Evolutionary conservation across 2,888 invertebrate species (phyloP), one percentile per base, ranked within the genome.

Genomic region (Lasioglossum villosulum): DNA sequence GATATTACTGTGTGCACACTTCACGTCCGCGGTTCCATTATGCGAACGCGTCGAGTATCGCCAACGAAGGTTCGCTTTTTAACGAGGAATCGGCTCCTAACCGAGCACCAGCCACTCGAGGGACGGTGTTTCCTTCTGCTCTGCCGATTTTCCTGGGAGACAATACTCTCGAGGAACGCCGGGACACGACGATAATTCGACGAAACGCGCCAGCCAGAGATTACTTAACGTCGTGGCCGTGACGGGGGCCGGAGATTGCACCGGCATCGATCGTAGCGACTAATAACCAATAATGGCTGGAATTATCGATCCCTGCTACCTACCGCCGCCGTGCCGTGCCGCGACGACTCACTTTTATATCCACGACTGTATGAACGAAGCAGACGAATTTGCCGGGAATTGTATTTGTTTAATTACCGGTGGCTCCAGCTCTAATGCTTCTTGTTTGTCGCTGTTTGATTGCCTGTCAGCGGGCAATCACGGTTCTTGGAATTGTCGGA

Each of bases 71-170:
- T 70, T 56, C 82, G 68, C 59, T 70, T 82, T 83, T 79, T 73
- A 84, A 79, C 83, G 75, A 79, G 75, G 75, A 83, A 79, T 84
- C 84, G 83, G 75, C 83, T 72, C 79, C 72, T 56, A n/a, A 66
- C 78, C 72, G 74, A 59, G 73, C 19, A 56, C 42, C 16, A 4
- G 70, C 83, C 71, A 78, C 84, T 84, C 75, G 70, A 39, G 70
- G 70, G 23, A 78, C 66, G 78, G 72, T 76, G 59, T 71, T 56
- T 74, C 77, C 75, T 52, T n/a, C 45, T 56, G 52, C 30, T 45
- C 27, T 59, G 68, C 63, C 83, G 63, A 84, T 84, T 71, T 63
- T 19, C 63, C 75, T 5, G 56, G 16, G 68, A 78, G 68, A 78
- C 83, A 75, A 63, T 78, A 23, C n/a, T 75, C 52, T 52, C 14